phyloP scores from a whole-genome alignment of 1,140 invertebrate species.

The Microplitis mediator region DNA sequence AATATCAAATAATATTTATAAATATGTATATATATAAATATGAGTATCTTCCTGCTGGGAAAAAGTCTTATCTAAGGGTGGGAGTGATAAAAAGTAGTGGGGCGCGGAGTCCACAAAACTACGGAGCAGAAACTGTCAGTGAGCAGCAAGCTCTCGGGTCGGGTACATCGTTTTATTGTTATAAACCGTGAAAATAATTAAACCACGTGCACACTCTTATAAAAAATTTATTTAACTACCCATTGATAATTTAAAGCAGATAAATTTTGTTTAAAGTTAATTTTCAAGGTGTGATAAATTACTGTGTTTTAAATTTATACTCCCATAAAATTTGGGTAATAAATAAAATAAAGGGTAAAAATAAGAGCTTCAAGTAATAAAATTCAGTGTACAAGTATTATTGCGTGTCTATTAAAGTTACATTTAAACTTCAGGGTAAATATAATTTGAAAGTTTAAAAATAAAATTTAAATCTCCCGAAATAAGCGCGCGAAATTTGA shows the following conservation, averaged over 20 bases:
- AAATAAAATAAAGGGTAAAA: neutral
- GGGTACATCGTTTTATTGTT: constrained; percentile 26
- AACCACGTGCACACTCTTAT: constrained; percentile 42
- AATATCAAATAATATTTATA: neutral
- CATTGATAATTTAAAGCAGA: neutral
- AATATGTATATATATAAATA: neutral
- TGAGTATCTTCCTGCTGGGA: neutral
- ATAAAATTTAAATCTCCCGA: too few species aligned
- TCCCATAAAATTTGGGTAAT: neutral
- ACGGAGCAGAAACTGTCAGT: constrained; percentile 35
- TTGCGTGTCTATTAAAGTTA: too few species aligned
- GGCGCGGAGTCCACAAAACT: constrained; percentile 2
- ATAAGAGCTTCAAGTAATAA: neutral
- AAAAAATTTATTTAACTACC: neutral
- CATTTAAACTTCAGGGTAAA: too few species aligned
- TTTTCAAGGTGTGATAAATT: too few species aligned
- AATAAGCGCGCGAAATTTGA: too few species aligned
- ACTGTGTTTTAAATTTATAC: too few species aligned
- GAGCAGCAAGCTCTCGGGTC: constrained; percentile 48
- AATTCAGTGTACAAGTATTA: neutral
- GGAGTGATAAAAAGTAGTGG: neutral
- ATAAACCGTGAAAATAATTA: neutral
- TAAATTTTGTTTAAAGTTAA: neutral
- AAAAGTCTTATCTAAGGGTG: neutral
- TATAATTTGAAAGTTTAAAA: too few species aligned